Percentiles rank a stretch among this genome's conserved stretches.
Evolutionary conservation across 2,113 vertebrate genomes (phyloP).

Genomic region (Bos taurus): DNA sequence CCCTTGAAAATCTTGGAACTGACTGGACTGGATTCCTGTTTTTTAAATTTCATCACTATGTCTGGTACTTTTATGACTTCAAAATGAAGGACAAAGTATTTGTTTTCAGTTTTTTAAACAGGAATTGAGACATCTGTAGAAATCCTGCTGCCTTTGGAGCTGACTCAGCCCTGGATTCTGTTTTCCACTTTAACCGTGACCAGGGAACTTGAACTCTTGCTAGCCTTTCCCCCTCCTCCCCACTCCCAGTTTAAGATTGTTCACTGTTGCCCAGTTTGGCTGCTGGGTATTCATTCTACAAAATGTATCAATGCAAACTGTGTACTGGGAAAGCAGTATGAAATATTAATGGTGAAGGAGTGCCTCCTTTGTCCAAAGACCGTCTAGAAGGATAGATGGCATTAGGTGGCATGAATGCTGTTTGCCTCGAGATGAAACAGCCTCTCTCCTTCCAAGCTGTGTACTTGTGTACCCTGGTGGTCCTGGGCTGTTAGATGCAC

Average conservation of each 20-base stretch:
- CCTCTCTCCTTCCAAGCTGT: background rate
- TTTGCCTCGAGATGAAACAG: background rate
- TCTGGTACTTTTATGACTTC: background rate
- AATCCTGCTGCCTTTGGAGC: background rate
- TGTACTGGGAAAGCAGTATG: slow-evolving; percentile 7
- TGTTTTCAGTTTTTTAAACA: slow-evolving; percentile 25
- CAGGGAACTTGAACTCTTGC: background rate
- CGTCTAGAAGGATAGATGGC: background rate
- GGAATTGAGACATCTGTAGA: background rate
- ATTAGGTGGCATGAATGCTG: background rate
- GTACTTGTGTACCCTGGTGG: background rate
- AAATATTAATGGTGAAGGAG: background rate
- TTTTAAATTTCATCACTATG: slow-evolving; percentile 28
- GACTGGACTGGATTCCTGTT: background rate
- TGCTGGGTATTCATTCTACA: background rate
- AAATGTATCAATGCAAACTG: background rate
- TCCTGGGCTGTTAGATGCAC: background rate
- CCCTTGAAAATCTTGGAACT: background rate
- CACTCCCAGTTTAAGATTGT: background rate
- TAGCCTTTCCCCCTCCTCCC: background rate
- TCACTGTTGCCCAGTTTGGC: background rate
- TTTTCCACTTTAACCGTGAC: slow-evolving; percentile 35
- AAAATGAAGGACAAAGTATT: slow-evolving; percentile 8
- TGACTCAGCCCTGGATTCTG: slow-evolving; percentile 25
- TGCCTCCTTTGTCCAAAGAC: background rate